A percentile compares a stretch with the other conserved stretches of the same genome.
These are phyloP conservation scores for Drosophila pseudoobscura DNA, from an alignment of 1,140 invertebrate species.

Conservation along the genomic window DNA sequence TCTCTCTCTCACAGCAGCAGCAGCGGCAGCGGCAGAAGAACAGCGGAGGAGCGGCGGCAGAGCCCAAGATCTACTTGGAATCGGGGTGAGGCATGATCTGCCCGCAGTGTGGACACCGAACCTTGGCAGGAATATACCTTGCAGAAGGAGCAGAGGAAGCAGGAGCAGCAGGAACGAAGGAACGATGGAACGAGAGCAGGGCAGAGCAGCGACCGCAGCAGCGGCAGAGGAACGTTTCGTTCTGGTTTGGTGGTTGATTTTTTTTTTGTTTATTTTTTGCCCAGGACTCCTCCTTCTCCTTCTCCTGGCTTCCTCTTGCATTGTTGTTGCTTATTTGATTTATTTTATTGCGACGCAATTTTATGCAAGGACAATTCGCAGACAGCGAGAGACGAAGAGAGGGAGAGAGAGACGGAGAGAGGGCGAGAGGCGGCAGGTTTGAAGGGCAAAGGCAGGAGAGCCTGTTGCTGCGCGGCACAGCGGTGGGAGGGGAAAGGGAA, in stretches of 20 bases:
- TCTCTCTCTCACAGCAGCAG: slow-evolving; percentile 6
- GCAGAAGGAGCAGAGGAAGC: slow-evolving; percentile 1
- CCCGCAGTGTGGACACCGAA: too few species aligned
- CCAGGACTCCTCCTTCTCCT: slow-evolving; percentile 4
- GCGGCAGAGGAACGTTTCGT: slow-evolving; percentile 38
- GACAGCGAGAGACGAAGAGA: slow-evolving; percentile 9
- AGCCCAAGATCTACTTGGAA: too few species aligned
- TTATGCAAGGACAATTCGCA: slow-evolving; percentile 67
- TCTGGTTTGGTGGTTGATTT: slow-evolving; percentile 64
- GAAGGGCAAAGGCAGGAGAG: slow-evolving; percentile 17
- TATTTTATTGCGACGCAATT: slow-evolving; percentile 79
- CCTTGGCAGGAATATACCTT: too few species aligned
- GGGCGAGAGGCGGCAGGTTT: slow-evolving; percentile 15
- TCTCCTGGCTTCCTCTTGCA: too few species aligned
- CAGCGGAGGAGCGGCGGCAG: too few species aligned
- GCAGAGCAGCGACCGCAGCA: slow-evolving; percentile 4
- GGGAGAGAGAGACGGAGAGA: too few species aligned
- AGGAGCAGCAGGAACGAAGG: too few species aligned
- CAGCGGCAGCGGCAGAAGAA: slow-evolving; percentile 7
- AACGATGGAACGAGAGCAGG: slow-evolving; percentile 3
- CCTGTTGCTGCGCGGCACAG: slow-evolving; percentile 29
- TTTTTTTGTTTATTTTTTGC: too few species aligned
- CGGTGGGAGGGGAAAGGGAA: background rate
- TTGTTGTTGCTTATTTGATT: slow-evolving; percentile 54
- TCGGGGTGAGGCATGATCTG: too few species aligned